Conservation (phyloP, 2,888 invertebrate genomes). For the Octonoba sinensis region DNA sequence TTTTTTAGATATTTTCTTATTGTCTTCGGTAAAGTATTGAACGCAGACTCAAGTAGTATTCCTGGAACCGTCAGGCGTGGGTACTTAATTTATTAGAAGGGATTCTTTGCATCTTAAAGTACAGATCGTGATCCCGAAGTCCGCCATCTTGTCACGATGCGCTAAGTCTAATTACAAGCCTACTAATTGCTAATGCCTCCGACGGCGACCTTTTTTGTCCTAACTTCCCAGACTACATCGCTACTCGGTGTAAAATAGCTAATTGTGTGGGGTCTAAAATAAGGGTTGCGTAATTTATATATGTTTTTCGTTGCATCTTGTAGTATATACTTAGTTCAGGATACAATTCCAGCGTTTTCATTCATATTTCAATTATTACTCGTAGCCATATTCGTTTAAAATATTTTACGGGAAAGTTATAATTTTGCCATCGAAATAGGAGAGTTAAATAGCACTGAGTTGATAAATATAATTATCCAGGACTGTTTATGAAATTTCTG, state of each 20-base stretch:
- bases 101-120: constrained; percentile 49
- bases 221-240: background rate
- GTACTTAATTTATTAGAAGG: constrained; percentile 55
- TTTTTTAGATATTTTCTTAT: constrained; percentile 10
- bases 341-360: too few relatives aligned
- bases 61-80: constrained; percentile 33
- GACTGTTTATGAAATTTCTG: too few relatives aligned
- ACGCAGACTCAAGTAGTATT: constrained; percentile 18
- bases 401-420: too few relatives aligned
- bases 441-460: too few relatives aligned
- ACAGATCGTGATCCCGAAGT: constrained; percentile 55
- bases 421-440: too few relatives aligned
- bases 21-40: constrained; percentile 20
- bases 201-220: constrained; percentile 42
- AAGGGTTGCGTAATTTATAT: background rate
- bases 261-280: constrained; percentile 45
- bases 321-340: too few relatives aligned
- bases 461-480: too few relatives aligned
- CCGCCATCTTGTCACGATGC: constrained; percentile 62
- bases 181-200: constrained; percentile 45
- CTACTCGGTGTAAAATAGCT: constrained; percentile 15
- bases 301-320: too few relatives aligned
- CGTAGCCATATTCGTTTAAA: too few relatives aligned
- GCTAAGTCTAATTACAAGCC: constrained; percentile 62
- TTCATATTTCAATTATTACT: too few relatives aligned